These are phyloP conservation scores for Dipodomys spectabilis DNA, from an alignment of 2,113 vertebrate species.

Conservation along the genomic window DNA sequence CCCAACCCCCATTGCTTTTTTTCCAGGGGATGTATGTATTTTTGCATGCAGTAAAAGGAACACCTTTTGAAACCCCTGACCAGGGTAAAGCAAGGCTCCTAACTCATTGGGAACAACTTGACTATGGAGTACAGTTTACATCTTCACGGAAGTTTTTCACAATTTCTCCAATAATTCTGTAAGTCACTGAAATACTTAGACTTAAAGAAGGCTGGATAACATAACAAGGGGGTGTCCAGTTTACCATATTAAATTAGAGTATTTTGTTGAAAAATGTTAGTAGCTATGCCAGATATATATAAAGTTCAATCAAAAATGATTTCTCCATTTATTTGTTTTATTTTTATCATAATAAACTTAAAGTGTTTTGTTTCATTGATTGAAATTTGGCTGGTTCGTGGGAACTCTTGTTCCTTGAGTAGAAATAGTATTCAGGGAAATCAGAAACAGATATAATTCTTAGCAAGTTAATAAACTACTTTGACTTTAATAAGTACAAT, in stretches of 20 bases:
- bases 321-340: too few species aligned
- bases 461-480: constrained; percentile 30
- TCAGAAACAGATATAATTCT: not conserved
- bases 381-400: too few species aligned
- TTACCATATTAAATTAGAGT: constrained; percentile 48
- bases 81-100: constrained; percentile 97
- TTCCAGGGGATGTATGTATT: constrained; percentile 98
- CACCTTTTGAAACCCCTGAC: constrained; percentile 98
- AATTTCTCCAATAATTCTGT: constrained; percentile 98
- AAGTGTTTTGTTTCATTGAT: too few species aligned
- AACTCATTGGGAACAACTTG: constrained; percentile 99
- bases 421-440: too few species aligned
- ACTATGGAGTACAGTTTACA: constrained; percentile 98
- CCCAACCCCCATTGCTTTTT: constrained; percentile 54
- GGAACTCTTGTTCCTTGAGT: too few species aligned
- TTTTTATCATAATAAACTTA: too few species aligned
- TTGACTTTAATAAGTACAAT: not conserved
- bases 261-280: constrained; percentile 57
- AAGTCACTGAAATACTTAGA: constrained; percentile 81
- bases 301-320: not conserved
- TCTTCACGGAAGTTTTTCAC: constrained; percentile 99
- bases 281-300: constrained; percentile 28
- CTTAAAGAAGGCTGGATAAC: not conserved
- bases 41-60: constrained; percentile 98
- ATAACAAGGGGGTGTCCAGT: not conserved